phyloP scores from a whole-genome alignment of 2,797 vertebrate genomes.

The Pangasius krempfi region DNA sequence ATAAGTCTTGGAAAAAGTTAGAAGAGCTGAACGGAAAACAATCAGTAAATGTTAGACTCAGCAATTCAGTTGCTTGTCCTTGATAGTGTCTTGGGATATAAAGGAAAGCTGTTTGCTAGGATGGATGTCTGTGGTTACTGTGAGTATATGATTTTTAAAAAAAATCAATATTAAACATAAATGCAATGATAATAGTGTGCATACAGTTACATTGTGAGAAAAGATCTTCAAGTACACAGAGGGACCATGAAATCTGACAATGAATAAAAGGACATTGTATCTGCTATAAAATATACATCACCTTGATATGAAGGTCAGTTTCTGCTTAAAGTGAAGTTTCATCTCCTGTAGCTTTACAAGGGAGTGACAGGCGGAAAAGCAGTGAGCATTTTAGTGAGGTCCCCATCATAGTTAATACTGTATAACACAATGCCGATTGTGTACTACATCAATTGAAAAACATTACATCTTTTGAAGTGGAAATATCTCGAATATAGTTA shows the following conservation, averaged over 20 bases:
- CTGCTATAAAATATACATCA: background rate
- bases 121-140: conserved; percentile 10
- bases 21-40: background rate
- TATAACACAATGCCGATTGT: background rate
- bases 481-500: background rate
- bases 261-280: background rate
- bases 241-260: background rate
- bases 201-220: background rate
- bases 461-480: background rate
- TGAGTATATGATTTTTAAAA: background rate
- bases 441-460: background rate
- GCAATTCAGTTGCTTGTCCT: background rate
- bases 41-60: conserved; percentile 2
- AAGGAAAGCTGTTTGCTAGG: background rate
- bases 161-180: background rate
- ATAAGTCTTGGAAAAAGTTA: conserved; percentile 5
- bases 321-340: background rate
- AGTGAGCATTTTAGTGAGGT: background rate
- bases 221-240: background rate
- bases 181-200: background rate
- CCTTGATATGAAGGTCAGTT: background rate
- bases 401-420: background rate
- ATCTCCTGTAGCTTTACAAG: background rate
- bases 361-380: background rate
- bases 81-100: background rate